Conservation (phyloP, 2,797 vertebrate species). For the Amphiprion clarkii region DNA sequence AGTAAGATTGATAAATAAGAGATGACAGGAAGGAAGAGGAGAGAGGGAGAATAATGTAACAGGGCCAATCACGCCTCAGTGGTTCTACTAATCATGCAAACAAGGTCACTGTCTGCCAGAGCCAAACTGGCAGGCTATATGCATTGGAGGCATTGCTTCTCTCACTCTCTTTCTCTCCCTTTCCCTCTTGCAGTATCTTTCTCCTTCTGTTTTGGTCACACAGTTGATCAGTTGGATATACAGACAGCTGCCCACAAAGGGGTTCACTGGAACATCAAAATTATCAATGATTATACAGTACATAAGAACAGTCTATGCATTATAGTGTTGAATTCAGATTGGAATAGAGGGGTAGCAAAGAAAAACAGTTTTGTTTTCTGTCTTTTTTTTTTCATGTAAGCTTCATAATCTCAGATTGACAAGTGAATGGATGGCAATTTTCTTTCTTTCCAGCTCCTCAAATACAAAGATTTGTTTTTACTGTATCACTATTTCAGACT, state of each 20-base stretch:
- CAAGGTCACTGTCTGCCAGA: slow-evolving; percentile 82
- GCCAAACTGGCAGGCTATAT: slow-evolving; percentile 75
- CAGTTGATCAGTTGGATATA: slow-evolving; percentile 56
- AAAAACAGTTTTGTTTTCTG: background rate
- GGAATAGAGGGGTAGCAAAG: background rate
- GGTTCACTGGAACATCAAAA: slow-evolving; percentile 9
- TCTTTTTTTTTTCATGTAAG: too few species aligned
- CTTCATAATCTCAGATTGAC: too few species aligned
- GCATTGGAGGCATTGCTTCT: slow-evolving; percentile 62
- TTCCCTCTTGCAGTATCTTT: slow-evolving; percentile 43
- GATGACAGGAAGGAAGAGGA: slow-evolving; percentile 71
- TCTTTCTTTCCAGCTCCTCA: background rate
- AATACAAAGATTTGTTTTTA: background rate
- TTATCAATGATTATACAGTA: slow-evolving; percentile 19
- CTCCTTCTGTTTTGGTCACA: slow-evolving; percentile 59
- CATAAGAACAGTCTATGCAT: slow-evolving; percentile 2
- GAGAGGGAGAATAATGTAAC: slow-evolving; percentile 73
- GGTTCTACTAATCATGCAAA: slow-evolving; percentile 84
- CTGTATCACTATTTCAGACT: background rate
- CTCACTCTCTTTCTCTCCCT: slow-evolving; percentile 17
- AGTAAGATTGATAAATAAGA: slow-evolving; percentile 78
- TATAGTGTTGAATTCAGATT: slow-evolving; percentile 20
- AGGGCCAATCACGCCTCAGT: slow-evolving; percentile 78
- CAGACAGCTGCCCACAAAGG: slow-evolving; percentile 52
- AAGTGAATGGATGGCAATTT: background rate